Base-by-base conservation (phyloP, 2,888 invertebrate species). In the Uloborus plumipes region DNA sequence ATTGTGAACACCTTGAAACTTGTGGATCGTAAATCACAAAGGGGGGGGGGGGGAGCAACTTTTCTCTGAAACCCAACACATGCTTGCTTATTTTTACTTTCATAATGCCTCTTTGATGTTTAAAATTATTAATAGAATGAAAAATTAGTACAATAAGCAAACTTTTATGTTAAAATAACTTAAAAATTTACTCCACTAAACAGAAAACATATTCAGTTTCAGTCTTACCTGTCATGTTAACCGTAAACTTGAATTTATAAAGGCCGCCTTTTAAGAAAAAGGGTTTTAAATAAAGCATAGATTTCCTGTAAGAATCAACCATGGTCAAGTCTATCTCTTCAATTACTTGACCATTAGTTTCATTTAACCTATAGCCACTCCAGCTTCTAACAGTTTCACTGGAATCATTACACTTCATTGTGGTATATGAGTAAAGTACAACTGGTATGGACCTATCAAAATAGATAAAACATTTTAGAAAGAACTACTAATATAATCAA, bases 231-330 rank as follows among this genome's bases (percentile, higher is more conserved):
- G 84, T 85, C 87, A 89, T 88, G 16, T 86, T 84, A 49, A 89
- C 87, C 6, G 78, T 87, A 85, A 88, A 89, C 6, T 82, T 84
- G 47, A 88, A 81, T 66, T 86, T 87, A 86, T 89, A 89, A n/a
- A 88, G 78, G 6, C 89, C 89, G 59, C 87, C 87, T 4, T 85
- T 83, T 3, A 90, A 85, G 50, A 86, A 87, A 16, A 86, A 85
- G 1, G 87, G 85, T 2, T 87, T 87, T 0, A 89, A 79, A 74
- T 86, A 86, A 15, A 86, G 84, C 77, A 86, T 86, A 13, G 86
- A 86, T 73, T 86, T 86, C 14, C 85, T 75, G 53, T 81, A 84
- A 2, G 86, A 86, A 70, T 86, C 86, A 6, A 86, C 84, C 67
- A 75, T 81, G 2, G 86, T 85, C n/a, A 86, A 71, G 47, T 86